Evolutionary conservation across 2,888 invertebrate genomes (phyloP), one percentile per base, ranked within the genome.

Genomic region (Philaethria dido): DNA sequence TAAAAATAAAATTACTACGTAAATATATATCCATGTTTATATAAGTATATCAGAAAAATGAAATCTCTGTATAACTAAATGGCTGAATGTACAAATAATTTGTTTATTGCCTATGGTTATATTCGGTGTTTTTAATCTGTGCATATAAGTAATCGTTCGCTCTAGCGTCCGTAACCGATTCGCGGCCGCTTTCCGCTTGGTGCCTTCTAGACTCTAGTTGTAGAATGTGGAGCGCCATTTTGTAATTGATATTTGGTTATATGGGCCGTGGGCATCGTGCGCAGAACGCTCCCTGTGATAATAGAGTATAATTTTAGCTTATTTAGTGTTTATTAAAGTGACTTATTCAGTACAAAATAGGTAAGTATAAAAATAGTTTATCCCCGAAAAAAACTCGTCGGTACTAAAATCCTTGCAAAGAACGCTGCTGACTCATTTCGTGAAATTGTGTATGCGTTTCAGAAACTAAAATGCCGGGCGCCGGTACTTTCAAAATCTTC

Each of bases 401-500:
- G 82, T 78, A 74, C 67, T 74, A 69, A 80, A 81, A 83, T 80
- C 76, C 57, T 79, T 81, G 73, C 80, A 72, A 84, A 86, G 81
- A 79, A 87, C 88, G 88, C 87, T 89, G 85, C 87, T 88, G 88
- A 90, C 87, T 92, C 88, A 92, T 86, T 85, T 88, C 91, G 91
- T 83, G 81, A 88, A 88, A 85, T 90, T 91, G 75, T 92, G 89
- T 89, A 90, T 92, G 91, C 92, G 92, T 92, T 92, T 92, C 92
- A 92, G 92, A 92, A 89, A 75, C 87, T 89, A 93, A 87, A 89
- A 97, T 97, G 97, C 97, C 97, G 94, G 97, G 96, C 94, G 96
- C 97, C 94, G 97, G 97, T 93, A 97, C 97, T 83, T 97, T 97
- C 94, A 98, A 98, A 94, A 97, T 99, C 88, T 99, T 99, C 95